Conservation (phyloP, 64 coral and sea anemone species). For the Trachythela sp. region DNA sequence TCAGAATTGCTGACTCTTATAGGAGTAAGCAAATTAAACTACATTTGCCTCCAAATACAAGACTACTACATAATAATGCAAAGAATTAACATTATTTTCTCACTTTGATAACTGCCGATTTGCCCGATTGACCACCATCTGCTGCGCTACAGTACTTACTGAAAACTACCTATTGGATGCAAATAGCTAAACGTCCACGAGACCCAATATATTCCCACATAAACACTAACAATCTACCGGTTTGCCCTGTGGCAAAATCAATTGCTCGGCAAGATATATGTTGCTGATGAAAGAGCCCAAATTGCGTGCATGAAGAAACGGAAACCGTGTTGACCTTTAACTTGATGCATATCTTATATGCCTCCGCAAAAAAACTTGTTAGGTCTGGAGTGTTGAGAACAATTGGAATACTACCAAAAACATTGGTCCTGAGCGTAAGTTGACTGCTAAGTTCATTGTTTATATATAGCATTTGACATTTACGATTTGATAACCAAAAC, state of each 20-base stretch:
- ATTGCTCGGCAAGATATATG: not conserved
- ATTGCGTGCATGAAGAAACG: not conserved
- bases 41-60: too few relatives aligned
- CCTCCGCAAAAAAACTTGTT: not conserved
- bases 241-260: not conserved
- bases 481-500: not conserved
- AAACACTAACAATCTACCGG: not conserved
- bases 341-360: not conserved
- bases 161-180: too few relatives aligned
- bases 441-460: not conserved
- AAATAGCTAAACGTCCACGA: too few relatives aligned
- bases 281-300: not conserved
- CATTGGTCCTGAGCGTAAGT: not conserved
- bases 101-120: too few relatives aligned
- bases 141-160: too few relatives aligned
- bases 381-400: not conserved
- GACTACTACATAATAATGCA: too few relatives aligned
- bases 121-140: too few relatives aligned
- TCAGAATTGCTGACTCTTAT: too few relatives aligned
- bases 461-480: not conserved
- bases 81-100: too few relatives aligned
- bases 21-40: too few relatives aligned
- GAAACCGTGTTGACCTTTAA: not conserved
- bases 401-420: not conserved
- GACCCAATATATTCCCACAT: not conserved